phyloP scores from a whole-genome alignment of 2,113 vertebrate species.

The Emydura subglobosa region DNA sequence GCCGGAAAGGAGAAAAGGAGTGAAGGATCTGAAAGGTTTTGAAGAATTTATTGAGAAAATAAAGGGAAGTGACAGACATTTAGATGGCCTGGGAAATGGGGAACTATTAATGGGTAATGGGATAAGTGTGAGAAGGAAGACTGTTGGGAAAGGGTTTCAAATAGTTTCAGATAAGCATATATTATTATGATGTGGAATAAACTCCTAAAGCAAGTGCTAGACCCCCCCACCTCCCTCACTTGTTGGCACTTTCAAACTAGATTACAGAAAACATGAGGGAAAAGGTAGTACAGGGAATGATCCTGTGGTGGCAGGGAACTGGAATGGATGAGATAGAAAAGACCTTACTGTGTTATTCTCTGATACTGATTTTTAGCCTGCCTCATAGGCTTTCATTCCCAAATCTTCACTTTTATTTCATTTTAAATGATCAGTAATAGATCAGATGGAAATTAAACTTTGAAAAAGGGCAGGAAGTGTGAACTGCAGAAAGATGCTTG shows the following conservation, averaged over 20 bases:
- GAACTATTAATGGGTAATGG: background rate
- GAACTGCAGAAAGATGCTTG: background rate
- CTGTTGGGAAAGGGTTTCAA: background rate
- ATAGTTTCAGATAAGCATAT: background rate
- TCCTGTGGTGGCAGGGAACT: background rate
- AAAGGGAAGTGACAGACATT: background rate
- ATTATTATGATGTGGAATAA: background rate
- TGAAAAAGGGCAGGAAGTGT: background rate
- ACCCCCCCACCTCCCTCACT: rapidly evolving
- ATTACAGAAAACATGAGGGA: background rate
- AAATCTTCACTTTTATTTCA: background rate
- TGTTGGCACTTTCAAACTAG: background rate
- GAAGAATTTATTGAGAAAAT: background rate
- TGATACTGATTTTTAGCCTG: background rate
- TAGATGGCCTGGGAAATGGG: background rate
- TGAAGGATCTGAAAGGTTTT: background rate
- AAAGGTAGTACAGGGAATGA: background rate
- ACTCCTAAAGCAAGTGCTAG: background rate
- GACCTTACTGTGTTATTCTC: background rate
- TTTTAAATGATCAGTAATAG: background rate
- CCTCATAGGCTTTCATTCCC: background rate
- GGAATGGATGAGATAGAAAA: background rate
- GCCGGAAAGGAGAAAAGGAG: background rate
- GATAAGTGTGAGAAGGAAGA: background rate
- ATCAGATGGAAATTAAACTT: background rate